These are phyloP conservation scores for Eretmocerus hayati DNA, from an alignment of 2,888 invertebrate species.

Conservation along the genomic window DNA sequence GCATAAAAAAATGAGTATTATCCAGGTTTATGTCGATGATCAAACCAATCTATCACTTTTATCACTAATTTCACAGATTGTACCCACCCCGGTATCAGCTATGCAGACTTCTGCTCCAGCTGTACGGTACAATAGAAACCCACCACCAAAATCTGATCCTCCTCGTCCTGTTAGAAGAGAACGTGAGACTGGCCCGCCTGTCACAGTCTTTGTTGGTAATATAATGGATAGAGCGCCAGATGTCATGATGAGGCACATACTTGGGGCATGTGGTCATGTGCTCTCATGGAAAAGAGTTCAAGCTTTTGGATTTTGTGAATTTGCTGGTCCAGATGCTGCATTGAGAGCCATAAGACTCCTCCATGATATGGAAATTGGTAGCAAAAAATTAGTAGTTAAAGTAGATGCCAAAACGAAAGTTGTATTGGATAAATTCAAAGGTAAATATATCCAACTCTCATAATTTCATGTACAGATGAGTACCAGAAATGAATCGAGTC, in stretches of 20 bases:
- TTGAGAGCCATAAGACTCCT: constrained; percentile 86
- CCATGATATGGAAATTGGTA: constrained; percentile 87
- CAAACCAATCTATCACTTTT: not conserved
- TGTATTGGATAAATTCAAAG: constrained; percentile 87
- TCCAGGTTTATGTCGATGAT: too few species aligned
- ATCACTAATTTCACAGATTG: constrained; percentile 40
- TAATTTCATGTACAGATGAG: not conserved
- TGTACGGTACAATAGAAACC: constrained; percentile 42
- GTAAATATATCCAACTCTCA: constrained; percentile 48
- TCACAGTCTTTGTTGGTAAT: constrained; percentile 96
- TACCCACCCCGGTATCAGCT: constrained; percentile 47
- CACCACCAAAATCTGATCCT: constrained; percentile 21
- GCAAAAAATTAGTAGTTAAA: constrained; percentile 89
- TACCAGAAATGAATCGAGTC: too few species aligned
- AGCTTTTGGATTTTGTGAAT: constrained; percentile 97
- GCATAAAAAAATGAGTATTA: too few species aligned
- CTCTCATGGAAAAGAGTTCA: constrained; percentile 96
- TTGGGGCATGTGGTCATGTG: constrained; percentile 90
- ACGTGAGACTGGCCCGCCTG: constrained; percentile 66
- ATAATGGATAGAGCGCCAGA: constrained; percentile 94
- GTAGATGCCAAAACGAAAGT: constrained; percentile 97
- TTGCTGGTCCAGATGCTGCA: constrained; percentile 91
- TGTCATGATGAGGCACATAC: constrained; percentile 84
- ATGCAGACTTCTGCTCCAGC: constrained; percentile 46
- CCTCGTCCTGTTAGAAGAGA: constrained; percentile 35